Conservation (phyloP, 2,888 invertebrate species). For the Leptinotarsa rubiginosa region DNA sequence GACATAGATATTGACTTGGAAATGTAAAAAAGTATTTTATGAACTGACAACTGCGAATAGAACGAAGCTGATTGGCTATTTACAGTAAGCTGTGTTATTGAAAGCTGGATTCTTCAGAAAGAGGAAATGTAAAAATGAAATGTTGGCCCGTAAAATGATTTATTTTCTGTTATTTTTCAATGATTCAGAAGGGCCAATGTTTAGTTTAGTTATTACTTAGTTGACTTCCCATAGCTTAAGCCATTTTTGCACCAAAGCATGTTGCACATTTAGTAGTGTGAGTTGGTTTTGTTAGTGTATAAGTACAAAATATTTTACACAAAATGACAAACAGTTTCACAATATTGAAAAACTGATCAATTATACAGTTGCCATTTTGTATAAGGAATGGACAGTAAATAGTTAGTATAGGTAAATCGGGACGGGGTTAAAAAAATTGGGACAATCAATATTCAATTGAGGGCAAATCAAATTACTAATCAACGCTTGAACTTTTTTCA, state of each 20-base stretch:
- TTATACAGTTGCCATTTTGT: constrained; percentile 40
- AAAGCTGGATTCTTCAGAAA: constrained; percentile 29
- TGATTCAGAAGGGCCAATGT: constrained; percentile 28
- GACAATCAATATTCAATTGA: constrained; percentile 24
- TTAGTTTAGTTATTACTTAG: constrained; percentile 23
- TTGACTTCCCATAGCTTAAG: constrained; percentile 48
- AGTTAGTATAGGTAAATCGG: constrained; percentile 23
- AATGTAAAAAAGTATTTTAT: neutral
- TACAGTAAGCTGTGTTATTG: constrained; percentile 44
- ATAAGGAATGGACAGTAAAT: constrained; percentile 27
- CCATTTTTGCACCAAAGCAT: constrained; percentile 57
- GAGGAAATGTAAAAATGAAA: constrained; percentile 23
- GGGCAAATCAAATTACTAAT: constrained; percentile 37
- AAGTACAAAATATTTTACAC: constrained; percentile 34
- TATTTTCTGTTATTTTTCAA: constrained; percentile 50
- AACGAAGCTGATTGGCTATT: constrained; percentile 30
- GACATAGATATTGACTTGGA: too few species aligned
- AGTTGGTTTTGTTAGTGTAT: constrained; percentile 44
- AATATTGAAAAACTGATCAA: constrained; percentile 12
- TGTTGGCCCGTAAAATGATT: constrained; percentile 50
- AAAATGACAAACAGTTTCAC: constrained; percentile 43
- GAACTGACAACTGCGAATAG: constrained; percentile 8
- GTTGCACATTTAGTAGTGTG: constrained; percentile 57
- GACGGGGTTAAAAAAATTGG: constrained; percentile 30
- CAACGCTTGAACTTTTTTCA: constrained; percentile 33